phyloP scores from a whole-genome alignment of 2,113 vertebrate species.

The Hirundichthys speculiger region DNA sequence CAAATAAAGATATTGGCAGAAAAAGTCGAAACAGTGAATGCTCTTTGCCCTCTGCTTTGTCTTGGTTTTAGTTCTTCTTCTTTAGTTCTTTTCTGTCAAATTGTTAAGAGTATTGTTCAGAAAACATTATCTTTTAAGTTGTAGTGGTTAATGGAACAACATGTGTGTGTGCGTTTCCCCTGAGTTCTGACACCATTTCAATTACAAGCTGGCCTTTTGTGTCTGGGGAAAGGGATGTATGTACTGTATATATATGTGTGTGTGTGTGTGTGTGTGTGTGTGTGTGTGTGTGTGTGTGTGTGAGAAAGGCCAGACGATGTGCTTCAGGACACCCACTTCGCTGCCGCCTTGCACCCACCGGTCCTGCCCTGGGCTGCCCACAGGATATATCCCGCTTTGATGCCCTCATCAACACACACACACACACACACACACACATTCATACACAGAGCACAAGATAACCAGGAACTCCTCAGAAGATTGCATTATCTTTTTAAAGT shows the following conservation, averaged over 20 bases:
- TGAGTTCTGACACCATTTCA: constrained; percentile 69
- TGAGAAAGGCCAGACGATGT: constrained; percentile 52
- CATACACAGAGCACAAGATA: too few species aligned
- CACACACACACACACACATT: neutral
- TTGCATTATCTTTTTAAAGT: constrained; percentile 49
- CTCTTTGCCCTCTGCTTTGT: too few species aligned
- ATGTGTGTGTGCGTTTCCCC: constrained; percentile 49
- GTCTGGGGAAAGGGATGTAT: neutral
- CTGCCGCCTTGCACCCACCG: constrained; percentile 52
- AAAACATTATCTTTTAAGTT: too few species aligned
- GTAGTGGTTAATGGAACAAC: neutral
- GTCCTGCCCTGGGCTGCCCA: constrained; percentile 75
- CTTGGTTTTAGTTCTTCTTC: too few species aligned
- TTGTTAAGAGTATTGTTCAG: too few species aligned
- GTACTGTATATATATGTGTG: constrained; percentile 8
- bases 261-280: constrained; percentile 25
- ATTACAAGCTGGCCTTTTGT: constrained; percentile 69
- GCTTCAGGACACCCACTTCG: constrained; percentile 72
- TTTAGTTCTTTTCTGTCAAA: too few species aligned
- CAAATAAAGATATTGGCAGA: too few species aligned
- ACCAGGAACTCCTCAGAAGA: constrained; percentile 29
- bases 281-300: constrained; percentile 32
- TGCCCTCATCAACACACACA: constrained; percentile 40
- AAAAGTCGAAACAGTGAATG: too few species aligned
- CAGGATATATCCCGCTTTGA: constrained; percentile 75